phyloP scores from a whole-genome alignment of 2,888 invertebrate species.

The Cerceris rybyensis region DNA sequence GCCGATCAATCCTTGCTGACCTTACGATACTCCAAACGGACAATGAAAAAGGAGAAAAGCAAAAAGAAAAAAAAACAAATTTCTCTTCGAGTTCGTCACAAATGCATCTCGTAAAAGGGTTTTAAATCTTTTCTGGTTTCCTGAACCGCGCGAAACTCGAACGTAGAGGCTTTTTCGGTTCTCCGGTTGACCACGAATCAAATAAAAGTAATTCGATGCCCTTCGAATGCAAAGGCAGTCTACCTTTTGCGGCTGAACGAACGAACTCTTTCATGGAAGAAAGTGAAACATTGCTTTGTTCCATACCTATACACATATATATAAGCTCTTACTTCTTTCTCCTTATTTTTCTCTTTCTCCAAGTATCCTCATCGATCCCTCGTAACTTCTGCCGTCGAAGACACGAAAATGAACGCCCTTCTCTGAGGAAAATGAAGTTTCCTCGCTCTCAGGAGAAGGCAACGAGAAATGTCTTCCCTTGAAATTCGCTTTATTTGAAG shows the following conservation, averaged over 20 bases:
- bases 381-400: conserved; percentile 7
- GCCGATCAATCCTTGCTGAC: too few species aligned
- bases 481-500: not conserved
- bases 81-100: conserved; percentile 12
- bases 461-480: not conserved
- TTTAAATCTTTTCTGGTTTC: conserved; percentile 56
- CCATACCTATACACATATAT: too few species aligned
- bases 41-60: not conserved
- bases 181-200: conserved; percentile 56
- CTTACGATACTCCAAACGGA: not conserved
- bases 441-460: not conserved
- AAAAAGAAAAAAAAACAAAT: not conserved
- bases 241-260: too few species aligned
- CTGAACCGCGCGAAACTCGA: not conserved
- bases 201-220: conserved; percentile 48
- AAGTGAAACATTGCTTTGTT: conserved; percentile 19
- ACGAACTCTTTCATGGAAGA: not conserved
- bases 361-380: conserved; percentile 12
- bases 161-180: conserved; percentile 18
- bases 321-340: not conserved
- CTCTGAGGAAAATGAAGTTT: not conserved
- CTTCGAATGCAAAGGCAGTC: conserved; percentile 30
- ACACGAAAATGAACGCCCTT: not conserved
- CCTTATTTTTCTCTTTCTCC: conserved; percentile 5
- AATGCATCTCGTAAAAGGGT: conserved; percentile 38